phyloP scores from a whole-genome alignment of 1,140 invertebrate species.

The Drosophila mayri region DNA sequence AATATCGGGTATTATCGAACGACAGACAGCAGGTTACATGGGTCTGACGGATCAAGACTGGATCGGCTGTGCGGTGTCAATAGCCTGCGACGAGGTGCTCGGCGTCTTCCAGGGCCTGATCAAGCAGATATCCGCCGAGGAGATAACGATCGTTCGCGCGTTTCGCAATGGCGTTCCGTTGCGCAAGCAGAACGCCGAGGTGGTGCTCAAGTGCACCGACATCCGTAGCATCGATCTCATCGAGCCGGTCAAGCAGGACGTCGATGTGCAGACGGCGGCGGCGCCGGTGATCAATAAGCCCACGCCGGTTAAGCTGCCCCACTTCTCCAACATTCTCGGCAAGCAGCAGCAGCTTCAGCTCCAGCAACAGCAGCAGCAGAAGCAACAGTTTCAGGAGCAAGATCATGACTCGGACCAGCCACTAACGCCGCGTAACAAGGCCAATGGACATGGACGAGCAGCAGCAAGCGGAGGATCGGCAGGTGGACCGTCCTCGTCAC shows the following conservation, averaged over 20 bases:
- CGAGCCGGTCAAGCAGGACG: slow-evolving; percentile 66
- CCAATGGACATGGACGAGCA: slow-evolving; percentile 27
- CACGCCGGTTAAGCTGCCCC: slow-evolving; percentile 78
- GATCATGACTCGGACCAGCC: slow-evolving; percentile 43
- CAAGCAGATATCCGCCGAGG: slow-evolving; percentile 88
- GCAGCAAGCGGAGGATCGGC: slow-evolving; percentile 9
- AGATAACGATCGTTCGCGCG: slow-evolving; percentile 91
- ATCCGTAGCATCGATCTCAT: slow-evolving; percentile 75
- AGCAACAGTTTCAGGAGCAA: slow-evolving; percentile 35
- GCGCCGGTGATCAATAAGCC: slow-evolving; percentile 80
- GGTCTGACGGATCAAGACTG: slow-evolving; percentile 82
- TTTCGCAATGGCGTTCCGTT: slow-evolving; percentile 92
- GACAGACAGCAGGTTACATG: slow-evolving; percentile 56
- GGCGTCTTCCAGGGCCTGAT: slow-evolving; percentile 91
- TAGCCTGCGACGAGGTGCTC: slow-evolving; percentile 76
- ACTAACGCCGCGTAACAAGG: slow-evolving; percentile 39
- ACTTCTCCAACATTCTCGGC: slow-evolving; percentile 74
- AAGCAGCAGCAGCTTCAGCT: slow-evolving; percentile 64
- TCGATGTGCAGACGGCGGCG: slow-evolving; percentile 55
- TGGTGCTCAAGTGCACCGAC: slow-evolving; percentile 86
- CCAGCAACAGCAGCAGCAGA: slow-evolving; percentile 56
- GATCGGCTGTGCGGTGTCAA: slow-evolving; percentile 83
- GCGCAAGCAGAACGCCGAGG: slow-evolving; percentile 86
- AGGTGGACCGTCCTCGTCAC: too few relatives aligned
- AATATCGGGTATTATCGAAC: slow-evolving; percentile 4